Evolutionary conservation across 1,140 invertebrate species (phyloP).

Genomic region (Lepidurus arcticus): DNA sequence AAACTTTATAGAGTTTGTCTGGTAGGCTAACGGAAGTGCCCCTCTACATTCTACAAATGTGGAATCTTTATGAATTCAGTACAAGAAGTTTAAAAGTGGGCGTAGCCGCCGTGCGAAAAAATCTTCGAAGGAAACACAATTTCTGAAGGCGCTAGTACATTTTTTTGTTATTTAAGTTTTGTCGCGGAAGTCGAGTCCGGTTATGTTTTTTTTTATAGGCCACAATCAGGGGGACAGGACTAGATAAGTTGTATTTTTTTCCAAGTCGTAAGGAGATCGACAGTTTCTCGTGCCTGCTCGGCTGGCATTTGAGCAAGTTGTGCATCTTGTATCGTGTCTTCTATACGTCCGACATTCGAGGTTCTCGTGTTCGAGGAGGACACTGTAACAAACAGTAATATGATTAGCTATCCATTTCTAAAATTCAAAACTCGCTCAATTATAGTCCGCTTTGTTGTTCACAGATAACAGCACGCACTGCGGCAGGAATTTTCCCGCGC

Average conservation of each 20-base stretch:
- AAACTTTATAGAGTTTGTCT: background rate
- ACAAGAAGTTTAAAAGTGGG: background rate
- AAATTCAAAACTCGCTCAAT: no score
- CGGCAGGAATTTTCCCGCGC: no score
- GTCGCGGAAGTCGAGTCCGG: background rate
- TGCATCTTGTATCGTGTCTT: background rate
- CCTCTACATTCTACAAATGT: background rate
- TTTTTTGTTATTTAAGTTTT: background rate
- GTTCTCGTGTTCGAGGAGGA: background rate
- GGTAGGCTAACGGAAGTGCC: background rate
- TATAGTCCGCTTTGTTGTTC: no score
- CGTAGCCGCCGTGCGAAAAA: background rate
- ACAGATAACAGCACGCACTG: no score
- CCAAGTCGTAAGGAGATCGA: conserved; percentile 2
- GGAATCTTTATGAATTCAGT: conserved; percentile 10
- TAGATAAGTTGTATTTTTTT: background rate
- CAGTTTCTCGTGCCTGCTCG: background rate
- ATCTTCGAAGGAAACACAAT: background rate
- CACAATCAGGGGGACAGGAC: conserved; percentile 7
- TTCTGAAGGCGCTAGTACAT: conserved; percentile 9
- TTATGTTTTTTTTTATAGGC: background rate
- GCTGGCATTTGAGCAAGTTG: conserved; percentile 17
- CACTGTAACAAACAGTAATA: background rate
- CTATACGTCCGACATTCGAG: conserved; percentile 6
- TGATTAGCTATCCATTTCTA: no score